Percentiles rank a stretch among this genome's conserved stretches.
phyloP scores from a whole-genome alignment of 2,888 invertebrate genomes.

The Pachymerium ferrugineum region DNA sequence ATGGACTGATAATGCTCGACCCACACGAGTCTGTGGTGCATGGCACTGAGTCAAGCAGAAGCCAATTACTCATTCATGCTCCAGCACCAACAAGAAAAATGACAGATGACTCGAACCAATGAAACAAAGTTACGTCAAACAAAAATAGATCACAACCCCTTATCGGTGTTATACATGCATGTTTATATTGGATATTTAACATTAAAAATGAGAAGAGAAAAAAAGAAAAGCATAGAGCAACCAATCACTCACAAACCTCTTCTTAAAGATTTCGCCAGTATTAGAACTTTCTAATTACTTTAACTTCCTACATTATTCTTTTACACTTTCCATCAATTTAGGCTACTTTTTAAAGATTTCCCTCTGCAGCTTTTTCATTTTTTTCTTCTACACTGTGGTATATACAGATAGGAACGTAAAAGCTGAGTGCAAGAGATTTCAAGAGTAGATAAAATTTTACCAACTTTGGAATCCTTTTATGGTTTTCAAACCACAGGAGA shows the following conservation, averaged over 20 bases:
- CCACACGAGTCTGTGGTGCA: constrained; percentile 24
- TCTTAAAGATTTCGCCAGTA: no score
- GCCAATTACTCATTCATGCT: constrained; percentile 27
- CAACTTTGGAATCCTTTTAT: constrained; percentile 22
- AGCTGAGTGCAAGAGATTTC: constrained; percentile 25
- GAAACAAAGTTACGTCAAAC: neutral
- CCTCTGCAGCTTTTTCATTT: neutral
- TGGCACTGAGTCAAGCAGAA: constrained; percentile 20
- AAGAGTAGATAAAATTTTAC: constrained; percentile 19
- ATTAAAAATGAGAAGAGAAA: no score
- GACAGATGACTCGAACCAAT: constrained; percentile 9
- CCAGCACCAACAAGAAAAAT: constrained; percentile 16
- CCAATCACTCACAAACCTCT: no score
- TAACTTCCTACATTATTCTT: neutral
- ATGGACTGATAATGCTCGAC: constrained; percentile 27
- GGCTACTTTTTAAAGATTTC: neutral
- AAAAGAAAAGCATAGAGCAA: no score
- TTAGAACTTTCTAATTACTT: neutral
- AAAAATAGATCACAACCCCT: neutral
- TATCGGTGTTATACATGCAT: neutral
- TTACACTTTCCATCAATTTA: neutral
- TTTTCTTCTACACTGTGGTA: neutral
- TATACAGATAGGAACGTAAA: constrained; percentile 11
- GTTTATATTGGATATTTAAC: no score
- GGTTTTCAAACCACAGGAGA: constrained; percentile 24